Base-by-base conservation (phyloP, 2,113 vertebrate species). In the Oreocharis arfaki region DNA sequence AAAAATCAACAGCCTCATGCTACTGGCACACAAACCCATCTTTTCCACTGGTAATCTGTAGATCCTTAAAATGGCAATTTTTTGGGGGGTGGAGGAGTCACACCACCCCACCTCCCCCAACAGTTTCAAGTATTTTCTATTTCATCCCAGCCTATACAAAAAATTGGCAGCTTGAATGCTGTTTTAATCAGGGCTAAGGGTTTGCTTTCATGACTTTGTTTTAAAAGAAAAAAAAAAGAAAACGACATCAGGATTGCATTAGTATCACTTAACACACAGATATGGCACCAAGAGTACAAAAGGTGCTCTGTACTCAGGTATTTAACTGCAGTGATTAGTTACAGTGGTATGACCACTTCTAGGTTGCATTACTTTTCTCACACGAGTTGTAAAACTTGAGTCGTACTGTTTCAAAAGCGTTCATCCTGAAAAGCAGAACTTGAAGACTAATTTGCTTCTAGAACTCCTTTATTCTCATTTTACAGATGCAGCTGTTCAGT, bases 391-490 rank as follows among this genome's bases (percentile, higher is more conserved):
- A 80, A 69, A 23, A 83, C 59, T 77, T 7, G 10, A 88, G 19
- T 42, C 50, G 32, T 9, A 46, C 59, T 24, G 4, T 65, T 83
- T 80, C 41, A 37, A 24, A 90, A 57, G 44, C 0, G 0, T 59
- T 55, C 39, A 60, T 17, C 30, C n/a, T 47, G 37, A 84, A 89
- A 89, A 85, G 41, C 11, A 82, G 21, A 59, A 49, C 9, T 68
- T 24, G 6, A 42, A 11, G 26, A 73, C 56, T 57, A 30, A 76
- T 68, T 82, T 84, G 44, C 32, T 94, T 79, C 37, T 60, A 69
- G 32, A 85, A 57, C 22, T 85, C 67, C 70, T 85, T 91, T 73
- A 68, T 69, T 85, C 56, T 60, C 20, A 15, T 76, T 78, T 91
- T 73, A 65, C 33, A 68, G 69, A 49, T 0, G 1, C 26, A 60